Percentiles rank a stretch among this genome's conserved stretches.
Evolutionary conservation across 2,888 invertebrate species (phyloP).

Genomic region (Formica aserva): DNA sequence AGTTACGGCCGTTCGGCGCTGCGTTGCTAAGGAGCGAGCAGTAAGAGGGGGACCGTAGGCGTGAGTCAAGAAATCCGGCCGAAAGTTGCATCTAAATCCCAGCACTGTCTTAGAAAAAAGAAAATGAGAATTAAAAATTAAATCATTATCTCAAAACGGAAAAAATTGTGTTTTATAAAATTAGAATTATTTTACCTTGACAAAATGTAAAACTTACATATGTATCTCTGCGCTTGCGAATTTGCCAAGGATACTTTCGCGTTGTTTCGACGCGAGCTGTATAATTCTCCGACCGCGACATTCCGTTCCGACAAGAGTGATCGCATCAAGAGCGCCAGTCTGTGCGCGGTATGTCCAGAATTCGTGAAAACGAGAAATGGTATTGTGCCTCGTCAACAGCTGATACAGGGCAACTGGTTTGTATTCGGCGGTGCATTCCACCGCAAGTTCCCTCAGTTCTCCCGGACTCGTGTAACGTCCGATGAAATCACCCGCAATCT

Average conservation of each 20-base stretch:
- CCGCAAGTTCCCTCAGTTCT: constrained; percentile 91
- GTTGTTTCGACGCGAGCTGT: constrained; percentile 88
- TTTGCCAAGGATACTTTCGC: constrained; percentile 89
- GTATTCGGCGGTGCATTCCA: constrained; percentile 89
- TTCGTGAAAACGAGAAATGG: constrained; percentile 96
- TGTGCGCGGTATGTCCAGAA: constrained; percentile 92
- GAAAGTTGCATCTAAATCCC: too few species aligned
- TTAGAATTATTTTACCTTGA: neutral
- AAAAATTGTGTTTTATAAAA: constrained; percentile 4
- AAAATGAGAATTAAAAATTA: neutral
- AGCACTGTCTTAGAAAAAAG: neutral
- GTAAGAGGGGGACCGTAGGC: too few species aligned
- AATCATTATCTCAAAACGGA: neutral
- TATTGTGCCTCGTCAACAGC: constrained; percentile 87
- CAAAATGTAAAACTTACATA: constrained; percentile 88
- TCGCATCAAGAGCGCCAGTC: constrained; percentile 89
- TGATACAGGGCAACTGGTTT: constrained; percentile 94
- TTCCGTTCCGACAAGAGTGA: constrained; percentile 87
- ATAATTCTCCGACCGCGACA: constrained; percentile 89
- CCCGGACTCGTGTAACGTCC: constrained; percentile 94
- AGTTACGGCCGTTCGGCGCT: too few species aligned
- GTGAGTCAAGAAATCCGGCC: too few species aligned
- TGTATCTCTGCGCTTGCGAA: constrained; percentile 91
- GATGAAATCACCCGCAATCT: constrained; percentile 86
- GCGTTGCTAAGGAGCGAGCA: too few species aligned